Evolutionary conservation across 2,797 vertebrate genomes (phyloP).

Genomic region (Xenentodon cancila): DNA sequence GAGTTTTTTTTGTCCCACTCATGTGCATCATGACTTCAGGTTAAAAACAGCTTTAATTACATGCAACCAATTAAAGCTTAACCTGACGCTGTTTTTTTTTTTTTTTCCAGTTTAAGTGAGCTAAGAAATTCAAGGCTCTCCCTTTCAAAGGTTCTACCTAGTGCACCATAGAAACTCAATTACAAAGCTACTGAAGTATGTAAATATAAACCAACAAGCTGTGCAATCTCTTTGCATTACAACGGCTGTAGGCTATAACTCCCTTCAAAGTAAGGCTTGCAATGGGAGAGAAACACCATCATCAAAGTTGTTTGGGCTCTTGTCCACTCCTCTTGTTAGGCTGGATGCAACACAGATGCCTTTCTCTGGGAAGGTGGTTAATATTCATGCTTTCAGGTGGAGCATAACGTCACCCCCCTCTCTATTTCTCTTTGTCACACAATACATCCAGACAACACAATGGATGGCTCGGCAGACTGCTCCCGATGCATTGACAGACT

Average conservation of each 20-base stretch:
- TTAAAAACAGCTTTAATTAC: slow-evolving; percentile 40
- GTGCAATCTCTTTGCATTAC: slow-evolving; percentile 60
- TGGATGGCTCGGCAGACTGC: slow-evolving; percentile 65
- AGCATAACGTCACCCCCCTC: slow-evolving; percentile 58
- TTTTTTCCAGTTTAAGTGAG: slow-evolving; percentile 27
- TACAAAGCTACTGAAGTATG: slow-evolving; percentile 61
- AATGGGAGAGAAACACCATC: slow-evolving; percentile 14
- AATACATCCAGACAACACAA: slow-evolving; percentile 67
- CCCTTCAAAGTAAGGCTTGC: slow-evolving; percentile 35
- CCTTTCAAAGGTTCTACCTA: slow-evolving; percentile 8
- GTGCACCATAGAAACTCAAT: slow-evolving; percentile 51
- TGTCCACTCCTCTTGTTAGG: slow-evolving; percentile 31
- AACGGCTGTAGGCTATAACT: slow-evolving; percentile 44
- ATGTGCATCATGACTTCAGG: slow-evolving; percentile 32
- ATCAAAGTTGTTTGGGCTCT: slow-evolving; percentile 7
- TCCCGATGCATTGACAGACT: slow-evolving; percentile 63
- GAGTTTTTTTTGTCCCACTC: slow-evolving; percentile 36
- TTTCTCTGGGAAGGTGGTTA: slow-evolving; percentile 37
- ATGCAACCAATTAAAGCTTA: slow-evolving; percentile 39
- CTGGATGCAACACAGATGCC: slow-evolving; percentile 21
- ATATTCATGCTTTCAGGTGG: slow-evolving; percentile 67
- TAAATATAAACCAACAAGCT: slow-evolving; percentile 68
- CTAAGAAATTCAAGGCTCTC: slow-evolving; percentile 3
- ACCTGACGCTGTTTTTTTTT: not conserved
- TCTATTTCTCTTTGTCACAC: slow-evolving; percentile 62